Evolutionary conservation across 1,140 invertebrate genomes (phyloP).

Genomic region (Hermetia illucens): DNA sequence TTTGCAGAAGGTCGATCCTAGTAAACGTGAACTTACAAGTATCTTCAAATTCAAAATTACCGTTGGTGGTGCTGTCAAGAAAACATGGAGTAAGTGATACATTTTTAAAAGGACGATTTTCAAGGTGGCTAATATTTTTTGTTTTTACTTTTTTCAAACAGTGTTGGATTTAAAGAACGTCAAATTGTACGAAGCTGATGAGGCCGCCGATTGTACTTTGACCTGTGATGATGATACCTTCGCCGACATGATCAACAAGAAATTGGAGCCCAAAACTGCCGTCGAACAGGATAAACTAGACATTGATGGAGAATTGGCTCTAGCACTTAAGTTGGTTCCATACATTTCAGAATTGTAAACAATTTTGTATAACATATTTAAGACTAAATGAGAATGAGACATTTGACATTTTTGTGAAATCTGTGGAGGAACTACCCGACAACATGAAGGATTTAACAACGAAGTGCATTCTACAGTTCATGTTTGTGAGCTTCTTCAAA

Average conservation of each 20-base stretch:
- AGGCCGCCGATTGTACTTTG: not conserved
- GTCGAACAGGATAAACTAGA: not conserved
- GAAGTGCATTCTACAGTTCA: no score
- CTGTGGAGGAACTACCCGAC: no score
- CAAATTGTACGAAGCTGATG: not conserved
- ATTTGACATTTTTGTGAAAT: no score
- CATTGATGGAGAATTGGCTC: not conserved
- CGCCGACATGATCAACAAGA: not conserved
- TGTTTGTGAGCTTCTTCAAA: no score
- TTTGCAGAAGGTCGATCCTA: not conserved
- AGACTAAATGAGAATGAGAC: no score
- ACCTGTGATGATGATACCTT: not conserved
- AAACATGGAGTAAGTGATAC: not conserved
- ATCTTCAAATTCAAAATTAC: not conserved
- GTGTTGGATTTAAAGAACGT: not conserved
- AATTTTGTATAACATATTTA: no score
- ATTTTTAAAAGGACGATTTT: no score
- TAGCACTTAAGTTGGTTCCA: not conserved
- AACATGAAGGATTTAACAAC: no score
- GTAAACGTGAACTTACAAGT: not conserved
- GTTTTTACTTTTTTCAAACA: not conserved
- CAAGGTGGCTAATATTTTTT: not conserved
- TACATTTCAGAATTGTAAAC: not conserved
- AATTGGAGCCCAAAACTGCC: not conserved
- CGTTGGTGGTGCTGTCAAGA: not conserved